Conservation (phyloP, 2,797 vertebrate genomes). For the Aulostomus chinensis region DNA sequence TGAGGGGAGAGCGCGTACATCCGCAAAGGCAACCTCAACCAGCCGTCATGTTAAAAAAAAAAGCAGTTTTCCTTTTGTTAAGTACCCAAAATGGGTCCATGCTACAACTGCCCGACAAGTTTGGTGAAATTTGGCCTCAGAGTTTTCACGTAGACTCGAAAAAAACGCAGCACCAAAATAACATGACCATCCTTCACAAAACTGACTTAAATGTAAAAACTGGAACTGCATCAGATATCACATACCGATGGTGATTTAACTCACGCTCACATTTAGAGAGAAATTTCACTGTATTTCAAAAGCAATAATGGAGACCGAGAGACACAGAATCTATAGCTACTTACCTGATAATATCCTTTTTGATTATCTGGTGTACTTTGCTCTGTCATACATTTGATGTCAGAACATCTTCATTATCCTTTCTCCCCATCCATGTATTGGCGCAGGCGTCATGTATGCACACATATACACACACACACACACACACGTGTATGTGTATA, state of each 20-base stretch:
- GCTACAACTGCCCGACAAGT: too few relatives aligned
- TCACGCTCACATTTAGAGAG: slow-evolving; percentile 1
- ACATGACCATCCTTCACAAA: too few relatives aligned
- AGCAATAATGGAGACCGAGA: slow-evolving; percentile 20
- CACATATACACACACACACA: slow-evolving; percentile 78
- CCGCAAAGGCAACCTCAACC: too few relatives aligned
- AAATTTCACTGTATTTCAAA: slow-evolving; percentile 13
- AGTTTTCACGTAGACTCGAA: too few relatives aligned
- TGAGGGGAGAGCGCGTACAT: too few relatives aligned
- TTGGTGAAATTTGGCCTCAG: too few relatives aligned
- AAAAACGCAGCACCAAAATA: too few relatives aligned
- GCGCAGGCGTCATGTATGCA: slow-evolving; percentile 97
- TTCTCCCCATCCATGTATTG: slow-evolving; percentile 79
- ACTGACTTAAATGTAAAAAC: neutral
- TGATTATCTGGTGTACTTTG: slow-evolving; percentile 26
- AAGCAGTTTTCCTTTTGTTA: too few relatives aligned
- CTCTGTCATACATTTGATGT: slow-evolving; percentile 40
- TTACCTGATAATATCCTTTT: slow-evolving; percentile 27
- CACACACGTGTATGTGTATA: too few relatives aligned
- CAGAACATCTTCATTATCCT: slow-evolving; percentile 12
- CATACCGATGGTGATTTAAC: neutral
- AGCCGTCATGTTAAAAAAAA: too few relatives aligned
- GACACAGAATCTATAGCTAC: slow-evolving; percentile 11
- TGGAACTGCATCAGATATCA: slow-evolving; percentile 6
- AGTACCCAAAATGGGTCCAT: too few relatives aligned